Evolutionary conservation across 2,888 invertebrate species (phyloP), one percentile per base, ranked within the genome.

Genomic region (Cephus sareptanus): DNA sequence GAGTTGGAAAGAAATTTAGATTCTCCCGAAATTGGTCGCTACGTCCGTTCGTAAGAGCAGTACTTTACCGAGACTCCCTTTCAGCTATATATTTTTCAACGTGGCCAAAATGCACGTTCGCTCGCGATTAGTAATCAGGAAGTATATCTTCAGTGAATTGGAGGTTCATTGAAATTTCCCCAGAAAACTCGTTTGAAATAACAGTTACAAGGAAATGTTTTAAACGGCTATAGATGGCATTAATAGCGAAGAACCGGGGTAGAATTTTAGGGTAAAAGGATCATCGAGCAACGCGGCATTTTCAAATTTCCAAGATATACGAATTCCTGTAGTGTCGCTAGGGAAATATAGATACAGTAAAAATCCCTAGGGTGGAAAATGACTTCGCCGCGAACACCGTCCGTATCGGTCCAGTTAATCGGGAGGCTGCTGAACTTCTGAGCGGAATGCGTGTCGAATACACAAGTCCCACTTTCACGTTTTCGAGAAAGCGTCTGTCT

Each of bases 361-460:
- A 56, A 56, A 23, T 56, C 56, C 56, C 56, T 56, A 56, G 23
- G 56, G 56, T 56, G 56, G 56, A 56, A 56, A 56, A 23, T 56
- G 56, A 56, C 56, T 56, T 71, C 9, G 30, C 23, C 34, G 30
- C 71, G 71, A 71, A 71, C 34, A n/a, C 13, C 37, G 35, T 33
- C 37, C 37, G 35, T n/a, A 74, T 37, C 37, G 71, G 71, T 31
- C 71, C 71, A 13, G 33, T 83, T 85, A 85, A 85, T 84, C 84
- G 81, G 79, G 84, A 82, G 83, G 82, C 82, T 79, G 83, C 69
- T 75, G 78, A 83, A 84, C 80, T 84, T 84, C 77, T 76, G 76
- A 79, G 78, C 23, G 23, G 80, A 76, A 78, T 80, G 82, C 77
- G 80, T 73, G 77, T 31, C 75, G 81, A 80, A 83, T 81, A 81